phyloP scores from a whole-genome alignment of 64 coral and sea anemone genomes.

The Orbicella faveolata region DNA sequence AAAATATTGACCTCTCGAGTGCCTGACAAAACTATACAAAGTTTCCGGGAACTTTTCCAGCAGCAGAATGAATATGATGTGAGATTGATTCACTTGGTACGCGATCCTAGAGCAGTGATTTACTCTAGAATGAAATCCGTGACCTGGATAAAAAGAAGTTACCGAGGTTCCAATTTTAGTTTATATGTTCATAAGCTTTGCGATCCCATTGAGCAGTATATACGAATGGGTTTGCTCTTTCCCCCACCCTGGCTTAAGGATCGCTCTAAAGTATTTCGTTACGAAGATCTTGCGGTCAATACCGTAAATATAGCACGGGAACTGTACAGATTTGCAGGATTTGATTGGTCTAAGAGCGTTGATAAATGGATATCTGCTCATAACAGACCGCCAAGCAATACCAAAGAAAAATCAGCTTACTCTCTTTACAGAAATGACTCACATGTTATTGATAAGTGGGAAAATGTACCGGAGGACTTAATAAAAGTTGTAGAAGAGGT shows the following conservation, averaged over 20 bases:
- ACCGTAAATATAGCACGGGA: neutral
- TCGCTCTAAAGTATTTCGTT: neutral
- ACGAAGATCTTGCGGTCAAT: neutral
- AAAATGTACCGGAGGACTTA: neutral
- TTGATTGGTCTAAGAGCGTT: neutral
- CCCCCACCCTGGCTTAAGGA: neutral
- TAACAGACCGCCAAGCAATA: neutral
- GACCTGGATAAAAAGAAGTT: no score
- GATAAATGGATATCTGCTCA: neutral
- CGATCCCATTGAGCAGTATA: no score
- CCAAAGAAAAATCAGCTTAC: neutral
- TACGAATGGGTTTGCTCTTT: neutral
- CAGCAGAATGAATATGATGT: neutral
- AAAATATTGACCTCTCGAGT: no score
- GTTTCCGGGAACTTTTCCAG: no score
- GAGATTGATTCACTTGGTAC: neutral
- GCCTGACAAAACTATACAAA: no score
- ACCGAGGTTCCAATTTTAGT: no score
- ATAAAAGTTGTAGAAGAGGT: neutral
- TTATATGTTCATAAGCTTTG: no score
- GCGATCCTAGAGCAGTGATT: neutral
- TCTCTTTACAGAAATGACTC: neutral
- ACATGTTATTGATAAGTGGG: neutral
- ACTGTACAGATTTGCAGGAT: neutral
- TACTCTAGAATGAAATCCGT: no score